A percentile compares a stretch with the other conserved stretches of the same genome.
Evolutionary conservation across 2,113 vertebrate genomes (phyloP).

Genomic region (Oryzias javanicus): DNA sequence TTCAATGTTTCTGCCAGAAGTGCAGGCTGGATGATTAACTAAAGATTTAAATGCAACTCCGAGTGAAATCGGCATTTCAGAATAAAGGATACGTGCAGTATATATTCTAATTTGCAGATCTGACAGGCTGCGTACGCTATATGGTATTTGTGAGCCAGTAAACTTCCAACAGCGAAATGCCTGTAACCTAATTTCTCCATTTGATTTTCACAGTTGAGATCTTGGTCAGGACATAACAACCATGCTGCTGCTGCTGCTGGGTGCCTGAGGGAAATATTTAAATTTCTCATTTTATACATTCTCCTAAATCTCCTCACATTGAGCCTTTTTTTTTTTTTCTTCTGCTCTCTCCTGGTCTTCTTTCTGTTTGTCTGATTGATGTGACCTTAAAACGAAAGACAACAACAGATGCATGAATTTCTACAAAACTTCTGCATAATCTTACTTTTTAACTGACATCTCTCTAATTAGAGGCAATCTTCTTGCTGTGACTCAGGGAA

Average conservation of each 20-base stretch:
- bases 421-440: too few relatives aligned
- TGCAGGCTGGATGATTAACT: constrained; percentile 4
- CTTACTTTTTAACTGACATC: too few relatives aligned
- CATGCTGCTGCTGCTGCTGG: constrained; percentile 13
- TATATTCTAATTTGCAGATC: constrained; percentile 46
- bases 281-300: constrained; percentile 5
- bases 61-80: constrained; percentile 22
- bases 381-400: too few relatives aligned
- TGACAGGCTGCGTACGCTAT: constrained; percentile 16
- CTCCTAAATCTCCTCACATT: background rate
- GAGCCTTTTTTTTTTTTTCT: background rate
- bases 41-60: constrained; percentile 10
- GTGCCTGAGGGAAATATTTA: constrained; percentile 23
- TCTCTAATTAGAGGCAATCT: too few relatives aligned
- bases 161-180: constrained; percentile 35
- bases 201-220: constrained; percentile 40
- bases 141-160: constrained; percentile 12
- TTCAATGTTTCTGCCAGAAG: constrained; percentile 34
- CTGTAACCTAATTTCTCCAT: constrained; percentile 51
- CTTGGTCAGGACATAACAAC: constrained; percentile 34
- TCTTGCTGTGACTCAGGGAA: too few relatives aligned
- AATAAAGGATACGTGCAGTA: constrained; percentile 20
- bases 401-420: too few relatives aligned
- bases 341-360: background rate
- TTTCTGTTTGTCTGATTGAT: too few relatives aligned